Percentiles rank a stretch among this genome's conserved stretches.
These are phyloP conservation scores for Chondrosia reniformis DNA, from an alignment of 37 sponge, comb jelly and placozoan species.

Conservation along the genomic window DNA sequence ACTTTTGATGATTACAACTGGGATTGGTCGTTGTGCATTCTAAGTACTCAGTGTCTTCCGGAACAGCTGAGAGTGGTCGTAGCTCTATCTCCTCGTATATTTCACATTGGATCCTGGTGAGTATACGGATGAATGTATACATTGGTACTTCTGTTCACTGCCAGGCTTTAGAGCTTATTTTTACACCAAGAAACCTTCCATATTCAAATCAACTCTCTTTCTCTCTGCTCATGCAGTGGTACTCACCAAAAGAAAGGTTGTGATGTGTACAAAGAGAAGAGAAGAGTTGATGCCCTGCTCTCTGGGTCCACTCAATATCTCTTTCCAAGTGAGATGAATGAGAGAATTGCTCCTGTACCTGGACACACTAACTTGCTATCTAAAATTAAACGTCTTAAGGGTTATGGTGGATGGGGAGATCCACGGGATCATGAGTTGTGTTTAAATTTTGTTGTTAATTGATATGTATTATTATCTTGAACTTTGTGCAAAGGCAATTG, in stretches of 20 bases:
- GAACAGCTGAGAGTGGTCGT: conserved; percentile 43
- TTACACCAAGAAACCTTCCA: too few relatives aligned
- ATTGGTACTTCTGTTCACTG: not conserved
- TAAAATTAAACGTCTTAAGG: not conserved
- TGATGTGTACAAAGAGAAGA: conserved; percentile 19
- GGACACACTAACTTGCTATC: not conserved
- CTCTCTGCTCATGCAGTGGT: conserved; percentile 33
- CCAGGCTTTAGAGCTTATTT: too few relatives aligned
- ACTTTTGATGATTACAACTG: conserved; percentile 92
- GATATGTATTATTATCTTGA: too few relatives aligned
- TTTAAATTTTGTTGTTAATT: conserved; percentile 35
- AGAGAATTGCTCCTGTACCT: not conserved
- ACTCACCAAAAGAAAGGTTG: conserved; percentile 43
- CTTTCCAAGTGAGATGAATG: conserved; percentile 32
- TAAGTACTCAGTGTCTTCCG: conserved; percentile 51
- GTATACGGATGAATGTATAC: not conserved
- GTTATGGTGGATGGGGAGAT: conserved; percentile 90
- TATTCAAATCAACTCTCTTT: not conserved
- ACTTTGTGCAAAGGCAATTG: not conserved
- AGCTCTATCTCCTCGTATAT: conserved; percentile 54
- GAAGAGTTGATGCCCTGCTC: not conserved
- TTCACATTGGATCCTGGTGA: conserved; percentile 81
- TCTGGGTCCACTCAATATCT: not conserved
- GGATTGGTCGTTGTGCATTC: conserved; percentile 76
- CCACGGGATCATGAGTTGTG: conserved; percentile 73